Conservation (phyloP, 1,140 invertebrate species). For the Monomorium pharaonis region DNA sequence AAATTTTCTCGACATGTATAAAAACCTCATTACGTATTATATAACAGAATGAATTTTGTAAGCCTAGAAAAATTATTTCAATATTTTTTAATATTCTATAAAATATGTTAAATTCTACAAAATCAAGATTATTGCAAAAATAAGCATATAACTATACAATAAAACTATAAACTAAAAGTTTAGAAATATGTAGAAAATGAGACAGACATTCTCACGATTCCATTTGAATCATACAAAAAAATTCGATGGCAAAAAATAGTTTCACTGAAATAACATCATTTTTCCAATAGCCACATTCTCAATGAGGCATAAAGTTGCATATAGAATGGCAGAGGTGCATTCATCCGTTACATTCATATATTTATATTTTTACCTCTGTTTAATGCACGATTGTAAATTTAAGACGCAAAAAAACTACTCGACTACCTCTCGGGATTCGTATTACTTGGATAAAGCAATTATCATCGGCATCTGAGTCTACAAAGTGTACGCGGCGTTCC, state of each 20-base stretch:
- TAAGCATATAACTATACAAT: neutral
- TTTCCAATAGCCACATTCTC: neutral
- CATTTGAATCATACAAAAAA: constrained; percentile 3
- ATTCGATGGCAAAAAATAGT: neutral
- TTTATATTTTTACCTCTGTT: neutral
- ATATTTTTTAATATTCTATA: neutral
- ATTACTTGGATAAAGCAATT: constrained; percentile 29
- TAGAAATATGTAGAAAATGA: neutral
- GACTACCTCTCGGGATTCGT: neutral
- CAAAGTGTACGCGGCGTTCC: neutral
- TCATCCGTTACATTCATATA: neutral
- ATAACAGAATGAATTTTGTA: neutral
- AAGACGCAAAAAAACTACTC: neutral
- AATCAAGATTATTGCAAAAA: neutral
- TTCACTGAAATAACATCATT: constrained; percentile 11
- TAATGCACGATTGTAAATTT: neutral
- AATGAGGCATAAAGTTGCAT: neutral
- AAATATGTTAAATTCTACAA: neutral
- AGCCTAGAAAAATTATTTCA: neutral
- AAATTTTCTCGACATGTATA: neutral
- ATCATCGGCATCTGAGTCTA: constrained; percentile 28
- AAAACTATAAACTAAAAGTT: neutral
- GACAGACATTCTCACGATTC: neutral
- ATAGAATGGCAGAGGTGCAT: neutral
- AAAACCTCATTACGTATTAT: too few species aligned